Evolutionary conservation across 2,113 vertebrate genomes (phyloP).

Genomic region (Nerophis ophidion): DNA sequence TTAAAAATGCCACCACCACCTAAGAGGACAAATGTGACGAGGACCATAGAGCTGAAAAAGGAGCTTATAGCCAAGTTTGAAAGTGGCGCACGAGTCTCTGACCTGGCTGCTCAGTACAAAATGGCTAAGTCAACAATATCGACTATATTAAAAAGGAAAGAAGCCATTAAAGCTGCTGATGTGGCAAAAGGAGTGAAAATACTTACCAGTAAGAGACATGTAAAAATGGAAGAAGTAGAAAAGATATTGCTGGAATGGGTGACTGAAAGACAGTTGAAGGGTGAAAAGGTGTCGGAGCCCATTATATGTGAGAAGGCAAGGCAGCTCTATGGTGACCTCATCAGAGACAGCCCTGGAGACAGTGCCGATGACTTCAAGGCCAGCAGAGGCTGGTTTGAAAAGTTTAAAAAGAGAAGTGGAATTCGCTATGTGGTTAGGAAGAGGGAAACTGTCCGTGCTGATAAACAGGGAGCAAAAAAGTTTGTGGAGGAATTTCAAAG

Average conservation of each 20-base stretch:
- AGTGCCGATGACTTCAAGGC: constrained; percentile 4
- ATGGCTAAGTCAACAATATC: constrained; percentile 9
- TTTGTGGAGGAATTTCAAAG: constrained; percentile 2
- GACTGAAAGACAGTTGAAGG: constrained; percentile 1
- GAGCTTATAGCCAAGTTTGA: constrained; percentile 6
- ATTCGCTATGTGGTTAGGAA: background rate
- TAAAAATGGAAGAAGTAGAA: constrained; percentile 5
- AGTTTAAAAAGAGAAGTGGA: constrained; percentile 14
- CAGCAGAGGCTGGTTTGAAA: constrained; percentile 8
- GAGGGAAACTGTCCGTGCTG: background rate
- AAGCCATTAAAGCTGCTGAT: constrained; percentile 2
- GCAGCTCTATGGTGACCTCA: constrained; percentile 2
- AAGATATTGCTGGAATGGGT: constrained; percentile 6
- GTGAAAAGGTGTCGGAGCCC: constrained; percentile 1
- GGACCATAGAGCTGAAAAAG: constrained; percentile 3
- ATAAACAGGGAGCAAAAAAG: constrained; percentile 3
- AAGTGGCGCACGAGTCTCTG: constrained; percentile 1
- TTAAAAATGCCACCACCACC: constrained; percentile 6
- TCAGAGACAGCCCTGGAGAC: background rate
- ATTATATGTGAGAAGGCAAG: constrained; percentile 1
- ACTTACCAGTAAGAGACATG: constrained; percentile 1
- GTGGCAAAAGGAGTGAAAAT: constrained; percentile 7
- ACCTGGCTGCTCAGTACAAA: constrained; percentile 2
- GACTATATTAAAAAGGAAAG: constrained; percentile 10
- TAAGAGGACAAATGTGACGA: background rate